Conservation (phyloP, 64 coral and sea anemone species). For the Exaiptasia diaphana region DNA sequence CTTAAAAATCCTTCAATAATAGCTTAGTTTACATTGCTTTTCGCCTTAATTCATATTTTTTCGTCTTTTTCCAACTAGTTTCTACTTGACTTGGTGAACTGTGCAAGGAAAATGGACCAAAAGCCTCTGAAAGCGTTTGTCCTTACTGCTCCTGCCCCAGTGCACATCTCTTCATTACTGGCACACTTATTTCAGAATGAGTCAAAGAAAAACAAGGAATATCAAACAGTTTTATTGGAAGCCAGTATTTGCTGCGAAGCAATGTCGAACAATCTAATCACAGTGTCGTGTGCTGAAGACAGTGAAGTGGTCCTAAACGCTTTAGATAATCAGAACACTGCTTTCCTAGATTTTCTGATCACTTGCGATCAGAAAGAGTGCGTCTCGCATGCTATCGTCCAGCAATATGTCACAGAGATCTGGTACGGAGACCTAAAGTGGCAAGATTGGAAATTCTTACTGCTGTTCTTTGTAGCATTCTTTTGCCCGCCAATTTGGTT, state of each 20-base stretch:
- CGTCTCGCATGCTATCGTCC: slow-evolving; percentile 72
- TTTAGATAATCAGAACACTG: slow-evolving; percentile 68
- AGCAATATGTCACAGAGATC: slow-evolving; percentile 88
- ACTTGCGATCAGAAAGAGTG: slow-evolving; percentile 89
- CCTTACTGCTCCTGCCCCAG: slow-evolving; percentile 82
- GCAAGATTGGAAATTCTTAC: slow-evolving; percentile 88
- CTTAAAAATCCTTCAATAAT: no score
- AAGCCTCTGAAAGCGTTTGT: slow-evolving; percentile 53
- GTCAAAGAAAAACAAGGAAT: slow-evolving; percentile 70
- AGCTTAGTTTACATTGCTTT: neutral
- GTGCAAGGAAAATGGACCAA: slow-evolving; percentile 57
- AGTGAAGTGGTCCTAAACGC: slow-evolving; percentile 74
- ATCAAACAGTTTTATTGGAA: slow-evolving; percentile 53
- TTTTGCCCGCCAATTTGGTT: slow-evolving; percentile 82
- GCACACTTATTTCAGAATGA: slow-evolving; percentile 75
- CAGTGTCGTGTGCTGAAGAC: slow-evolving; percentile 75
- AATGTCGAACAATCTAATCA: slow-evolving; percentile 81
- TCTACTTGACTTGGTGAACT: slow-evolving; percentile 82
- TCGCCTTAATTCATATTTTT: neutral
- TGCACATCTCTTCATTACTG: slow-evolving; percentile 70
- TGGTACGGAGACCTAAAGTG: slow-evolving; percentile 73
- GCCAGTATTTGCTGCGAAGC: slow-evolving; percentile 72
- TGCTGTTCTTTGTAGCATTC: slow-evolving; percentile 64
- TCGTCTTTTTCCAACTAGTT: slow-evolving; percentile 7
- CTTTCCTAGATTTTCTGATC: slow-evolving; percentile 86